These are phyloP conservation scores for Paramormyrops hopkinsi DNA, from an alignment of 2,797 vertebrate genomes.

Conservation along the genomic window DNA sequence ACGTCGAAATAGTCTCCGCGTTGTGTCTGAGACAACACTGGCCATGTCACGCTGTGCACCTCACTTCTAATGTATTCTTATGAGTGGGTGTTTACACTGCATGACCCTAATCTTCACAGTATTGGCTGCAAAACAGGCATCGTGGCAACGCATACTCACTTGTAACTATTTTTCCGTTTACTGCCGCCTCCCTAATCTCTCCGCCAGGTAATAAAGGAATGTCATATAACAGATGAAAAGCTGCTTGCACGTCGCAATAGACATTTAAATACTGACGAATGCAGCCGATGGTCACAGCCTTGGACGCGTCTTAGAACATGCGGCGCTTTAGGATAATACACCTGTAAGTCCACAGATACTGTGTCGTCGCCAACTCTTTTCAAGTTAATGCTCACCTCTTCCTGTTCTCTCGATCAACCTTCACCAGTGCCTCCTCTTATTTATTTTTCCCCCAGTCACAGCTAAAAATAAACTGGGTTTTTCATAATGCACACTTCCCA, in stretches of 20 bases:
- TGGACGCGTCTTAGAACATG: neutral
- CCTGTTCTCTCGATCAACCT: neutral
- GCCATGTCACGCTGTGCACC: neutral
- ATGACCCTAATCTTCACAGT: conserved; percentile 19
- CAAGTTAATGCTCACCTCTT: neutral
- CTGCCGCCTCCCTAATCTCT: neutral
- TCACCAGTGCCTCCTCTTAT: neutral
- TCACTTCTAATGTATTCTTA: neutral
- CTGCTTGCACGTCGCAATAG: neutral
- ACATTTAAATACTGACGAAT: neutral
- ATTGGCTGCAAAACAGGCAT: neutral
- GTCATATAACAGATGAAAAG: neutral
- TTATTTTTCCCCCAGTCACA: neutral
- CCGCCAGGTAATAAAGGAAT: neutral
- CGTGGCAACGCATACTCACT: conserved; percentile 8
- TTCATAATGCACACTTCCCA: neutral
- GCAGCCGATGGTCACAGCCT: neutral
- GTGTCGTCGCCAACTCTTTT: conserved; percentile 7
- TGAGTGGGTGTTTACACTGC: neutral
- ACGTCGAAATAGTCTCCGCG: neutral
- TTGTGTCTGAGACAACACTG: neutral
- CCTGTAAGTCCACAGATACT: conserved; percentile 6
- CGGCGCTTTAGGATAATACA: neutral
- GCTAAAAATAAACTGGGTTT: neutral
- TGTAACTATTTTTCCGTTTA: neutral